Evolutionary conservation across 2,797 vertebrate genomes (phyloP).

Genomic region (Aulostomus chinensis): DNA sequence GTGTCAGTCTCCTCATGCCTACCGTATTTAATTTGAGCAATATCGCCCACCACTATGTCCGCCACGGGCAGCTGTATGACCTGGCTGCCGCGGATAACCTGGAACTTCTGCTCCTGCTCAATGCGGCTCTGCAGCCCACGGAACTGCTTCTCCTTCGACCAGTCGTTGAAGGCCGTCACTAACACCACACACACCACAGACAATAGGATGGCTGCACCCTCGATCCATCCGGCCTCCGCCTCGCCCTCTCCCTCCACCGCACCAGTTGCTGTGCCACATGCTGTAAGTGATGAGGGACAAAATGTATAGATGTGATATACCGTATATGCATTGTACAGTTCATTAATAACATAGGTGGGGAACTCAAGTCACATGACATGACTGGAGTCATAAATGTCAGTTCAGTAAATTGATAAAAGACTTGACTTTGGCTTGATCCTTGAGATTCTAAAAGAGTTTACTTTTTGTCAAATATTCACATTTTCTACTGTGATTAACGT

Average conservation of each 20-base stretch:
- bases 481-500: too few species aligned
- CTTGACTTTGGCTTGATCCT: too few species aligned
- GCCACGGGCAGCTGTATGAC: conserved; percentile 95
- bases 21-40: conserved; percentile 98
- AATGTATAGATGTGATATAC: not conserved
- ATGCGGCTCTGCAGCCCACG: conserved; percentile 96
- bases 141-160: conserved; percentile 99
- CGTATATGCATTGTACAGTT: too few species aligned
- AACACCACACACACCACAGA: conserved; percentile 96
- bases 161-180: conserved; percentile 98
- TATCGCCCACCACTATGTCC: conserved; percentile 94
- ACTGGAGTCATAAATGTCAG: too few species aligned
- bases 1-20: conserved; percentile 52
- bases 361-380: too few species aligned
- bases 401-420: too few species aligned
- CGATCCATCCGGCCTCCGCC: conserved; percentile 96
- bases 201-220: conserved; percentile 94
- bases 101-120: conserved; percentile 98
- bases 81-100: conserved; percentile 89
- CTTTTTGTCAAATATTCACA: too few species aligned
- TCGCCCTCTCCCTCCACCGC: conserved; percentile 85
- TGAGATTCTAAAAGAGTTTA: too few species aligned
- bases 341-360: too few species aligned
- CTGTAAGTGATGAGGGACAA: conserved; percentile 66
- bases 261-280: conserved; percentile 77